These are phyloP conservation scores for Lophura nycthemera DNA, from an alignment of 2,113 vertebrate species.

Conservation along the genomic window DNA sequence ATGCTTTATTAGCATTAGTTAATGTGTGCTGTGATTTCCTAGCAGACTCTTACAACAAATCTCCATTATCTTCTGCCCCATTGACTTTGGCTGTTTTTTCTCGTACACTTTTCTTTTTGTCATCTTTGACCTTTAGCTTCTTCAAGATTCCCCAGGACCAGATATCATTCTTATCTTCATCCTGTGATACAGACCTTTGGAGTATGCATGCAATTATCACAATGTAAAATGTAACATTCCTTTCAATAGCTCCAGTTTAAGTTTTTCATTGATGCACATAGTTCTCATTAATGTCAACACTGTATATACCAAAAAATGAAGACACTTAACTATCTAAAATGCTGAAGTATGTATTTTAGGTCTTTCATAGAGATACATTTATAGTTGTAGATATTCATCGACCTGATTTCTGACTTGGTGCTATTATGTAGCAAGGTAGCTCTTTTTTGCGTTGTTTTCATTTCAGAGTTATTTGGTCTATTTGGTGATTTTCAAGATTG, in stretches of 20 bases:
- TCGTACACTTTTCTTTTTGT: constrained; percentile 85
- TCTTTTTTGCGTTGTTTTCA: not conserved
- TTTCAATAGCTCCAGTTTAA: not conserved
- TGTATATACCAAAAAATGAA: not conserved
- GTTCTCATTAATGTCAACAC: not conserved
- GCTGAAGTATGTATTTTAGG: not conserved
- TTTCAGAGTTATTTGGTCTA: not conserved
- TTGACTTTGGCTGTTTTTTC: constrained; percentile 76
- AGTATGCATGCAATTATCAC: constrained; percentile 77
- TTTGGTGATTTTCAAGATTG: not conserved
- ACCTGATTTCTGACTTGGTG: not conserved
- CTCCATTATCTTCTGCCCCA: constrained; percentile 86
- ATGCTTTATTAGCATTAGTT: constrained; percentile 73
- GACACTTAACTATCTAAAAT: not conserved
- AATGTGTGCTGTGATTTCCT: constrained; percentile 61
- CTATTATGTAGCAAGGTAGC: not conserved
- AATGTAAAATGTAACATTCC: constrained; percentile 34
- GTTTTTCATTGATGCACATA: not conserved
- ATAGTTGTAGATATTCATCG: not conserved
- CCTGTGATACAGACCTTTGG: constrained; percentile 81
- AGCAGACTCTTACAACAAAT: constrained; percentile 86
- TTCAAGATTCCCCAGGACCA: constrained; percentile 87
- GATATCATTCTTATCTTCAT: constrained; percentile 76
- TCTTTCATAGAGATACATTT: not conserved
- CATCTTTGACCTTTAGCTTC: constrained; percentile 85